Base-by-base conservation (phyloP, 2,888 invertebrate genomes). In the Tenthredo distinguenda region DNA sequence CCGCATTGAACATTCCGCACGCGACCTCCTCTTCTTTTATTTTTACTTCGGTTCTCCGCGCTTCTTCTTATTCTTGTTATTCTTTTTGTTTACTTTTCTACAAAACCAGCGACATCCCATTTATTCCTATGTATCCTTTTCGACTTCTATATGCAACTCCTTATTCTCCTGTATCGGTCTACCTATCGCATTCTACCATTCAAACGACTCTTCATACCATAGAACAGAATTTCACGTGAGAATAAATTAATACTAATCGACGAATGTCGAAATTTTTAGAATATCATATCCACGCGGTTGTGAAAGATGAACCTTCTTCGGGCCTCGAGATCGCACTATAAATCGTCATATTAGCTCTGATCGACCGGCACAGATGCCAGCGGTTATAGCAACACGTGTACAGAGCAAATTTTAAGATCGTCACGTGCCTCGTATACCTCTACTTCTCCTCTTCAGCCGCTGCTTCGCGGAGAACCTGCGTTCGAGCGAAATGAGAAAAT, bases 1-100 rank as follows among this genome's bases (percentile, higher is more conserved):
- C 68, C 83, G 83, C 83, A 83, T 83, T 83, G 83, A 83, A 83
- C 83, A 83, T 83, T 83, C 83, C 83, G 83, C 83, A 68, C 68
- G 83, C 83, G 83, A 83, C 71, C 68, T 26, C 12, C 83, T 71
- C 47, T 71, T 71, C 15, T 83, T 65, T 65, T 82, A 76, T 47
- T 65, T 71, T 21, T 9, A 4, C 18, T 83, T 43, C 10, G 7
- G n/a, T 71, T 81, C 62, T 81, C 31, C n/a, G 12, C 43, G 34
- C 12, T 77, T 50, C 18, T 31, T 74, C 43, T 26, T 26, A 21
- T 74, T 40, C 74, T 40, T 74, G 2, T 7, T 68, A 47, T 43
- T 50, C 34, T 15, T 50, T 34, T 50, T 50, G 9, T 62, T 62
- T n/a, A 0, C 21, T 26, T 0, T 62, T 62, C 62, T 62, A 62